Conservation (phyloP, 2,113 vertebrate genomes). For the Microtus oregoni region DNA sequence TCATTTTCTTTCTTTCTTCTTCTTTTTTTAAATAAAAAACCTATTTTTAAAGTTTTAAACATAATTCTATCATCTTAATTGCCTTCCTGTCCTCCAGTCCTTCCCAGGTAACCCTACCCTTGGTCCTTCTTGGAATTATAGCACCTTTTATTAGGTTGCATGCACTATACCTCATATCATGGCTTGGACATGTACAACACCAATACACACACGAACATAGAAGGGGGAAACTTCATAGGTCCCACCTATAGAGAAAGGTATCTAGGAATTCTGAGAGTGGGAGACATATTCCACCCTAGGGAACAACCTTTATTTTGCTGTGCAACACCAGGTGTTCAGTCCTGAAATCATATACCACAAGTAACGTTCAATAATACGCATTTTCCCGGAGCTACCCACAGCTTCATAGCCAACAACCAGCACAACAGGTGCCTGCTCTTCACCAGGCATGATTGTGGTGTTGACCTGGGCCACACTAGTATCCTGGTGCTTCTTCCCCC, state of each 20-base stretch:
- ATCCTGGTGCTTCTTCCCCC: not conserved
- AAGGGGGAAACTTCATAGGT: not conserved
- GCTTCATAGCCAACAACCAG: not conserved
- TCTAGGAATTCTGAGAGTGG: not conserved
- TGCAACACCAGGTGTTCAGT: not conserved
- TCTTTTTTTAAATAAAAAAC: too few relatives aligned
- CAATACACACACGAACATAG: not conserved
- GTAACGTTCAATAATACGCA: not conserved
- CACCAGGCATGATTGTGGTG: not conserved
- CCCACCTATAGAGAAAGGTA: not conserved
- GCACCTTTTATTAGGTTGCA: not conserved
- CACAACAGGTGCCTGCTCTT: not conserved
- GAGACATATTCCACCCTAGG: not conserved
- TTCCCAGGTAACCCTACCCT: not conserved
- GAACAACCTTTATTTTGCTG: not conserved
- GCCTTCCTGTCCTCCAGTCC: not conserved
- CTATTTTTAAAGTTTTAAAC: not conserved
- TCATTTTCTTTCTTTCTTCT: too few relatives aligned
- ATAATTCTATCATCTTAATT: not conserved
- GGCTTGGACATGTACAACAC: not conserved
- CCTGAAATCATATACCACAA: too few relatives aligned
- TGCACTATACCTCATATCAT: not conserved
- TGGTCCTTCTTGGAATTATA: not conserved
- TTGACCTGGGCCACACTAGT: not conserved
- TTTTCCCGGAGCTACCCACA: not conserved